Evolutionary conservation across 2,888 invertebrate genomes (phyloP).

Genomic region (Cosmia trapezina): DNA sequence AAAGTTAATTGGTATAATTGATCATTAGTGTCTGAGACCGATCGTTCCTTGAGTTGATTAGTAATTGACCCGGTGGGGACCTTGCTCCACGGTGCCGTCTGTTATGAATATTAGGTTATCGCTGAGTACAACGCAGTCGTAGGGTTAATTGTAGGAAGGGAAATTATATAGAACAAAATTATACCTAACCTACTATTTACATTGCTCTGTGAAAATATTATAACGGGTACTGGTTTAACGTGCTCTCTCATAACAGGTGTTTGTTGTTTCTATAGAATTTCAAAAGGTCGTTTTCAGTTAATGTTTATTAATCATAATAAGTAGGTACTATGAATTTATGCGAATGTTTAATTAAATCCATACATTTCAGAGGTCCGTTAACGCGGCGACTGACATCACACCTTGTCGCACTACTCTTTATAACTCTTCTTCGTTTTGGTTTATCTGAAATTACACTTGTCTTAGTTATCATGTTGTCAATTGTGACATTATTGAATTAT

Average conservation of each 20-base stretch:
- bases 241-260: not conserved
- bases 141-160: conserved; percentile 45
- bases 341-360: not conserved
- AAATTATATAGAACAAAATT: conserved; percentile 13
- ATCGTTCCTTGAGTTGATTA: conserved; percentile 84
- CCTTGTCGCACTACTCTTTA: conserved; percentile 9
- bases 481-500: conserved; percentile 41
- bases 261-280: not conserved
- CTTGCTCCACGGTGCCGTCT: conserved; percentile 72
- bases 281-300: not conserved
- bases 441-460: not conserved
- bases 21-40: conserved; percentile 80
- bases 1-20: conserved; percentile 86
- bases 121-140: conserved; percentile 41
- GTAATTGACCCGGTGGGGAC: conserved; percentile 84
- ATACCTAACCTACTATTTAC: not conserved
- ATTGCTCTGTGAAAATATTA: conserved; percentile 9
- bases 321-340: no score
- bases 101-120: conserved; percentile 68
- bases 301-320: not conserved
- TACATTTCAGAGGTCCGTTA: conserved; percentile 8
- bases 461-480: conserved; percentile 12
- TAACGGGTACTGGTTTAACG: not conserved
- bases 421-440: not conserved
- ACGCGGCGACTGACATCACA: not conserved